phyloP scores from a whole-genome alignment of 2,113 vertebrate species.

The Tylochromis polylepis region DNA sequence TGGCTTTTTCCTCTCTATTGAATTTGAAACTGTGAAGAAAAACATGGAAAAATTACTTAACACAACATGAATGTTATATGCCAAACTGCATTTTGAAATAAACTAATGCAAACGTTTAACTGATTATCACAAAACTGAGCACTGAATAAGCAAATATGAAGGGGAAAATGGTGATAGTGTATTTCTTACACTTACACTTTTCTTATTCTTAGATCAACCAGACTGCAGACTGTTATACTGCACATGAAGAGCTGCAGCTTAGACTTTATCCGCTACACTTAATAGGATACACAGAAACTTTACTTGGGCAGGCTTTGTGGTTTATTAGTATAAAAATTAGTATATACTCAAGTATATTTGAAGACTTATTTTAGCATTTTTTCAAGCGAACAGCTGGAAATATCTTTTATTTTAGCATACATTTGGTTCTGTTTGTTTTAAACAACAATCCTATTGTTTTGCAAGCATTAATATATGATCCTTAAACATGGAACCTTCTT shows the following conservation, averaged over 20 bases:
- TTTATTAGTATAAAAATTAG: background rate
- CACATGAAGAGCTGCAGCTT: background rate
- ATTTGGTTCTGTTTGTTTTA: background rate
- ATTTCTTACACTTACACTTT: background rate
- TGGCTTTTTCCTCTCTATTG: background rate
- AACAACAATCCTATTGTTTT: background rate
- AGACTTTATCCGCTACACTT: background rate
- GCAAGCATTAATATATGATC: background rate
- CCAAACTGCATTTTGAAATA: background rate
- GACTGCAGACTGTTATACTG: background rate
- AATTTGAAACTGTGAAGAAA: slow-evolving; percentile 5
- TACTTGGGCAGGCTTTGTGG: background rate
- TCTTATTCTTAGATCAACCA: background rate
- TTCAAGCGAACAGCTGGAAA: background rate
- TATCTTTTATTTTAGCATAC: background rate
- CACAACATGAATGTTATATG: background rate
- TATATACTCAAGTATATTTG: background rate
- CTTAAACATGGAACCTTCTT: background rate
- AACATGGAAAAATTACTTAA: background rate
- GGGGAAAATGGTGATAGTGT: accelerated
- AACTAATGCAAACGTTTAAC: background rate
- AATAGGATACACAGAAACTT: background rate
- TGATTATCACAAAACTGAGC: background rate
- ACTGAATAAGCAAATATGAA: background rate
- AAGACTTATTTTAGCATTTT: background rate